A percentile compares a stretch with the other conserved stretches of the same genome.
phyloP scores from a whole-genome alignment of 2,113 vertebrate genomes.

The Paracanthobrama guichenoti region DNA sequence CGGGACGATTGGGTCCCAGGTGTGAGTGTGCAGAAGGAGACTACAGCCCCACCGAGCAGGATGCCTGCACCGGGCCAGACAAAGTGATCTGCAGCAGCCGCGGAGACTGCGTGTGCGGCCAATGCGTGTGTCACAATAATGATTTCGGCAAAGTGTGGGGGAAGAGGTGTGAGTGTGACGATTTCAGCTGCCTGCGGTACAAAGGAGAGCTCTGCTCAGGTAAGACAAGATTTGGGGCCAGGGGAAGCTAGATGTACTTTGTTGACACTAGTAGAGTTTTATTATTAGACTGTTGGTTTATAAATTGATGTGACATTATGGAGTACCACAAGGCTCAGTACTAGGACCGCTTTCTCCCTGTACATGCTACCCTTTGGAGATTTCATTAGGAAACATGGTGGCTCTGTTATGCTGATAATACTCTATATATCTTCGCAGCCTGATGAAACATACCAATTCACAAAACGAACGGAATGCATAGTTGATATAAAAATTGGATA shows the following conservation, averaged over 20 bases:
- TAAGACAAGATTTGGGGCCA: conserved; percentile 64
- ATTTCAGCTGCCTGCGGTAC: conserved; percentile 96
- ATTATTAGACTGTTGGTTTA: background rate
- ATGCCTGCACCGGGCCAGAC: conserved; percentile 80
- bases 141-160: conserved; percentile 93
- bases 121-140: conserved; percentile 91
- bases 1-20: conserved; percentile 85
- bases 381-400: no score
- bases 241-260: background rate
- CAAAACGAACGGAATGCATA: no score
- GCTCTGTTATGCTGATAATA: no score
- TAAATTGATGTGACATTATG: background rate
- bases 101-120: conserved; percentile 92
- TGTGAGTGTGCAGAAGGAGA: conserved; percentile 95
- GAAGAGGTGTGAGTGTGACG: conserved; percentile 94
- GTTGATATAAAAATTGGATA: no score
- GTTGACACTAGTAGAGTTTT: no score
- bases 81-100: conserved; percentile 84
- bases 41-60: conserved; percentile 83
- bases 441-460: no score
- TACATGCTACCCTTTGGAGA: no score
- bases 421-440: no score
- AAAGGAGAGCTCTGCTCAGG: conserved; percentile 96
- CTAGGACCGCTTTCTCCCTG: no score
- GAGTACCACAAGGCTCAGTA: no score